Evolutionary conservation across 1,140 invertebrate genomes (phyloP).

Genomic region (Himalopsyche phryganea): DNA sequence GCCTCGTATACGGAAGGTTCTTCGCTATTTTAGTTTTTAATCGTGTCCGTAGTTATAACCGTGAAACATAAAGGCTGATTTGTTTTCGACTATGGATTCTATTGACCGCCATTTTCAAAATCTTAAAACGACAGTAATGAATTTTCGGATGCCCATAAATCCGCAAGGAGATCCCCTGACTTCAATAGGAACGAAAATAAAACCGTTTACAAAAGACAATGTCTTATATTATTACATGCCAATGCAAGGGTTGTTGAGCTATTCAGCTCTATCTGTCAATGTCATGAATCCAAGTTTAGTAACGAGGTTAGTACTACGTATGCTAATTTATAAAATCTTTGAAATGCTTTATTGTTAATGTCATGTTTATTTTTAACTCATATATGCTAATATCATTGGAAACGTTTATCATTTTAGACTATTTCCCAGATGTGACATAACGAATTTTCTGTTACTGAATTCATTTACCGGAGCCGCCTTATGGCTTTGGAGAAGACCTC

Average conservation of each 20-base stretch:
- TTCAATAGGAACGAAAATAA: conserved; percentile 39
- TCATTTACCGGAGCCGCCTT: conserved; percentile 46
- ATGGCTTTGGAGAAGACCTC: conserved; percentile 50
- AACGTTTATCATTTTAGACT: conserved; percentile 40
- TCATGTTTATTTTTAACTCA: not conserved
- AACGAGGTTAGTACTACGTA: conserved; percentile 40
- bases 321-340: not conserved
- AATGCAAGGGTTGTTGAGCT: conserved; percentile 49
- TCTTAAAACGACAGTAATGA: conserved; percentile 15
- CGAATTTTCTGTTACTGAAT: conserved; percentile 46
- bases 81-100: conserved; percentile 16
- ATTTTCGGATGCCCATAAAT: conserved; percentile 12
- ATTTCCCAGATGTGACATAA: conserved; percentile 48
- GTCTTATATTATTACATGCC: conserved; percentile 51
- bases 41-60: not conserved
- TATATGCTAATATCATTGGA: conserved; percentile 6
- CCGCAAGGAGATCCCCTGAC: conserved; percentile 11
- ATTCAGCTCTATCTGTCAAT: conserved; percentile 50
- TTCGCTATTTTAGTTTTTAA: too few relatives aligned
- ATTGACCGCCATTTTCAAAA: conserved; percentile 18
- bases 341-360: conserved; percentile 12
- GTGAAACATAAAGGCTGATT: conserved; percentile 10
- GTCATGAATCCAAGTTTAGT: conserved; percentile 51
- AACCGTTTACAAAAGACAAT: conserved; percentile 48
- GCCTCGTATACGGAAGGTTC: too few relatives aligned